Evolutionary conservation across 1,140 invertebrate species (phyloP).

Genomic region (Nomia melanderi): DNA sequence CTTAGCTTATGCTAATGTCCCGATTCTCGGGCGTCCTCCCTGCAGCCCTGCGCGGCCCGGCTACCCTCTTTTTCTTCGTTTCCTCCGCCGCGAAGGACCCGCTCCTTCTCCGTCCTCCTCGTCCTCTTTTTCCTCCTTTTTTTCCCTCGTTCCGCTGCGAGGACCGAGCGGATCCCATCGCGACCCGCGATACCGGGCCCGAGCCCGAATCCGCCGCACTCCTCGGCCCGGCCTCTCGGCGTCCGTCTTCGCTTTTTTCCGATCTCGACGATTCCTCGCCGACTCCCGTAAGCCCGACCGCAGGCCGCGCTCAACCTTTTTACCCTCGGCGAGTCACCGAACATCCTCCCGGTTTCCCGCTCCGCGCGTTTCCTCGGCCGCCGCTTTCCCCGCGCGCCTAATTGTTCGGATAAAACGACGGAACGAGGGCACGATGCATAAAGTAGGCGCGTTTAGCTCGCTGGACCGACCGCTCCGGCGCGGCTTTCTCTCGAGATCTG

Average conservation of each 20-base stretch:
- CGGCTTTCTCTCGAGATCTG: conserved; percentile 71
- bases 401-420: conserved; percentile 74
- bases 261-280: background rate
- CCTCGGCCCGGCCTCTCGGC: background rate
- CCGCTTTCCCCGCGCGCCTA: conserved; percentile 64
- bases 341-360: no score
- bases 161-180: conserved; percentile 48
- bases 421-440: conserved; percentile 73
- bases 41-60: conserved; percentile 40
- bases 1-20: conserved; percentile 77
- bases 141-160: conserved; percentile 18
- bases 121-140: conserved; percentile 33
- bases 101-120: conserved; percentile 39
- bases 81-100: conserved; percentile 48
- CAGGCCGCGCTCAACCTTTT: background rate
- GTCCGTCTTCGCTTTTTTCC: background rate
- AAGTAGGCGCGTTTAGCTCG: conserved; percentile 71
- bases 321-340: no score
- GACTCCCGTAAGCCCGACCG: background rate
- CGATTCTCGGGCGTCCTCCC: conserved; percentile 68
- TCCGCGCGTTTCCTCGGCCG: no score
- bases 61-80: conserved; percentile 52
- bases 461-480: conserved; percentile 66
- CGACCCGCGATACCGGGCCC: conserved; percentile 15
- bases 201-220: background rate